These are phyloP conservation scores for Malurus alboscapulatus DNA, from an alignment of 2,113 vertebrate genomes.

Conservation along the genomic window DNA sequence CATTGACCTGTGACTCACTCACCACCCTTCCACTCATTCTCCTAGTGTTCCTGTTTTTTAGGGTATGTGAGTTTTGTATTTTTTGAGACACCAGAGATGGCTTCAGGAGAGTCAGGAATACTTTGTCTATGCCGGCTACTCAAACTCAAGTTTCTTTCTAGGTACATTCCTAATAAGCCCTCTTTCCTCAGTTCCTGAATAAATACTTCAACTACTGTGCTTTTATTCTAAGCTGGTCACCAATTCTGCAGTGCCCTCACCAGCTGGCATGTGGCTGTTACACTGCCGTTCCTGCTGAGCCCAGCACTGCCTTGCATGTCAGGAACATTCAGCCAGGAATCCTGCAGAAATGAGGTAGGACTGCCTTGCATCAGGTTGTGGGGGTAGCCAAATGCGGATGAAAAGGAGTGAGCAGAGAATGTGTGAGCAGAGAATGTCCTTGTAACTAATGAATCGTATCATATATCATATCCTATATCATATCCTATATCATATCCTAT, in stretches of 20 bases:
- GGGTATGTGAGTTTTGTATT: not conserved
- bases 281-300: accelerated
- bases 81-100: not conserved
- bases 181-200: not conserved
- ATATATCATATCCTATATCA: not conserved
- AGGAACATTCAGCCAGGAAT: not conserved
- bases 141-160: not conserved
- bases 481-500: not conserved
- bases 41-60: not conserved
- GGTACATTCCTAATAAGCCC: not conserved
- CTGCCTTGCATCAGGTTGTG: not conserved
- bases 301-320: not conserved
- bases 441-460: not conserved
- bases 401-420: not conserved
- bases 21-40: not conserved
- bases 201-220: not conserved
- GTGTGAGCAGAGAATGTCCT: not conserved
- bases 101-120: not conserved
- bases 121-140: not conserved
- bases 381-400: not conserved
- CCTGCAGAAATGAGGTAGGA: not conserved
- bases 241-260: not conserved
- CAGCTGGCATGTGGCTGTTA: not conserved
- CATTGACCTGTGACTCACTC: not conserved
- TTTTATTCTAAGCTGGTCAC: conserved; percentile 1